Evolutionary conservation across 2,888 invertebrate genomes (phyloP).

Genomic region (Labia minor): DNA sequence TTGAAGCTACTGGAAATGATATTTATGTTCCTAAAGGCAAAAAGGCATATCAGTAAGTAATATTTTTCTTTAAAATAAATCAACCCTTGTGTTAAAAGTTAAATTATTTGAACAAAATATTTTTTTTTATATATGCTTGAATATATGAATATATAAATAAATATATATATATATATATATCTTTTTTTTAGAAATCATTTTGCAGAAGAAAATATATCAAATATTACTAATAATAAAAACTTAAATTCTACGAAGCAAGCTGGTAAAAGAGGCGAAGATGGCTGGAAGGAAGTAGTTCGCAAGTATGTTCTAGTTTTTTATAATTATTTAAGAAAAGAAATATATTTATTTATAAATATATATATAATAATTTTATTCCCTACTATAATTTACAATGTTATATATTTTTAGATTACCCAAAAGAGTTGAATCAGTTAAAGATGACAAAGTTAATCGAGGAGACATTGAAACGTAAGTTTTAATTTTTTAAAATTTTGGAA

Average conservation of each 20-base stretch:
- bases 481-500: no score
- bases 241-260: constrained; percentile 51
- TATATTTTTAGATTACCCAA: constrained; percentile 7
- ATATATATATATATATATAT: no score
- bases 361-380: no score
- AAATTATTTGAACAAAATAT: no score
- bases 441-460: neutral
- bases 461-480: neutral
- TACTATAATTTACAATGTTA: neutral
- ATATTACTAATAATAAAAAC: neutral
- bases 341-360: neutral
- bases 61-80: constrained; percentile 18
- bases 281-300: constrained; percentile 93
- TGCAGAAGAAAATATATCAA: neutral
- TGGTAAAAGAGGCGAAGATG: constrained; percentile 63
- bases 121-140: no score
- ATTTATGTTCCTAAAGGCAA: constrained; percentile 39
- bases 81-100: no score
- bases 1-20: constrained; percentile 58
- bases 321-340: no score
- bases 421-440: neutral
- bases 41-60: constrained; percentile 31
- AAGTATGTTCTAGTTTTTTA: no score
- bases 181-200: neutral
- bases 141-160: no score